Evolutionary conservation across 2,113 vertebrate species (phyloP), one percentile per base, ranked within the genome.

Genomic region (Pomatorhinus ruficollis): DNA sequence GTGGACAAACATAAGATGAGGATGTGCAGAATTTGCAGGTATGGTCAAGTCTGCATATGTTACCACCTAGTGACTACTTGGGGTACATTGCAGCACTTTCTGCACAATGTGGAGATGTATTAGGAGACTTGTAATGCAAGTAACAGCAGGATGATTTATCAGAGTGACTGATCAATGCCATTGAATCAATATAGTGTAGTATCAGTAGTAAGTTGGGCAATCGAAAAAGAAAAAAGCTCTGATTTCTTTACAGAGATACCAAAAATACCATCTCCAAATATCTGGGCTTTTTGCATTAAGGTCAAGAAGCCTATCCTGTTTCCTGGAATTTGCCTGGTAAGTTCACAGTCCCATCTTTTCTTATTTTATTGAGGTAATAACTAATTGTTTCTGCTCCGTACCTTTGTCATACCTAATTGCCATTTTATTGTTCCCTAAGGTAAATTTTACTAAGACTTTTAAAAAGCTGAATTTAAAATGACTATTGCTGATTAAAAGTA

Each of bases 381-480:
- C 92, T 97, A 98, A 98, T 91, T 3, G 81, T 93, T 97, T 98
- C 93, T 96, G 28, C 91, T 97, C 87, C 24, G 40, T 83, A 95
- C 86, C 89, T 97, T 95, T 97, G 97, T 97, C 98, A 94, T 97
- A 97, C 10, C 28, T 97, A 98, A 98, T 98, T 98, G 96, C 89
- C 94, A 95, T 95, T 98, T 98, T 98, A 98, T 96, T 95, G 97
- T 97, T 98, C 97, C 97, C 92, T 37, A 92, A 95, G 96, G 97
- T 92, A 95, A 96, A 54, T 45, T 97, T 95, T 93, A 95, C 56
- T 81, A 94, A 97, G 97, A 95, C 90, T 97, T 98, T 81, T 93
- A 90, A 97, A 95, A 98, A 97, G 96, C 97, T 96, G 95, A 95
- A 97, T 97, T 97, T 93, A 95, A 97, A 98, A 97, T 96, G 60